These are phyloP conservation scores for Macaria liturata DNA, from an alignment of 2,888 invertebrate genomes.

Conservation along the genomic window DNA sequence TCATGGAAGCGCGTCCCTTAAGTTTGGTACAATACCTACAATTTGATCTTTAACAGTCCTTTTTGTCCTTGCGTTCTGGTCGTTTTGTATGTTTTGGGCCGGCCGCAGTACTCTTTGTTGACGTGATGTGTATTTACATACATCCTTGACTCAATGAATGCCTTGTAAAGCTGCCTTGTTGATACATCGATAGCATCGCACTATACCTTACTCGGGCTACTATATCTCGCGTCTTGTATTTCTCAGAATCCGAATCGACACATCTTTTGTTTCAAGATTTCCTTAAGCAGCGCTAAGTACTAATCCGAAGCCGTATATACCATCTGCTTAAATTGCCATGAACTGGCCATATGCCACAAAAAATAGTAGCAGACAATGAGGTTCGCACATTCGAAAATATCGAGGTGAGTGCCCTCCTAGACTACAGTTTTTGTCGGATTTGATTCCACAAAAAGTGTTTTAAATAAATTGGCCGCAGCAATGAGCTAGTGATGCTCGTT, in stretches of 20 bases:
- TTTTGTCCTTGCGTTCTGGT: constrained; percentile 51
- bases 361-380: constrained; percentile 74
- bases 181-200: constrained; percentile 23
- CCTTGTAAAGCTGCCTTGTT: constrained; percentile 60
- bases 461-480: constrained; percentile 61
- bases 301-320: constrained; percentile 38
- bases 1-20: constrained; percentile 18
- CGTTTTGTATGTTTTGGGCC: constrained; percentile 57
- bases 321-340: constrained; percentile 58
- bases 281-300: constrained; percentile 15
- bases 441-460: constrained; percentile 63
- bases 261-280: constrained; percentile 24
- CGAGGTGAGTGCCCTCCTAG: constrained; percentile 74
- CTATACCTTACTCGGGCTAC: constrained; percentile 6
- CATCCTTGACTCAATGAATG: constrained; percentile 63
- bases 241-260: constrained; percentile 27
- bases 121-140: constrained; percentile 69
- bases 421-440: constrained; percentile 71
- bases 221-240: constrained; percentile 32
- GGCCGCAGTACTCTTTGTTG: constrained; percentile 60
- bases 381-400: constrained; percentile 75
- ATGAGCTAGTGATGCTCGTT: constrained; percentile 50
- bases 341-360: constrained; percentile 73
- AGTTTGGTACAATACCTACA: constrained; percentile 30
- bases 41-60: constrained; percentile 37